A percentile compares a stretch with the other conserved stretches of the same genome.
Evolutionary conservation across 1,140 invertebrate species (phyloP).

Genomic region (Wasmannia auropunctata): DNA sequence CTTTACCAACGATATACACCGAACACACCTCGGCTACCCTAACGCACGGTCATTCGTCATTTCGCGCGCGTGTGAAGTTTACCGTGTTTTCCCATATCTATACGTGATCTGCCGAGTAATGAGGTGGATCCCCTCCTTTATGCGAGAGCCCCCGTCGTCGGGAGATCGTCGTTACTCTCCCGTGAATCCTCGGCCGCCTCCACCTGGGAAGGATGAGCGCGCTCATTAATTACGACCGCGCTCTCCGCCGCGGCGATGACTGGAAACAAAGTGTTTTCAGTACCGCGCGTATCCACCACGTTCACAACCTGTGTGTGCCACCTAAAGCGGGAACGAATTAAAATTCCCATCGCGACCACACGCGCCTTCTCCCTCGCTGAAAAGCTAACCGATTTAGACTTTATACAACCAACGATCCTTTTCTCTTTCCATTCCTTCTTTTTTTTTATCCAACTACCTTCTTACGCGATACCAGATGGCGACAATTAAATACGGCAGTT

Average conservation of each 20-base stretch:
- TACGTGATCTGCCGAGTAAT: slow-evolving; percentile 76
- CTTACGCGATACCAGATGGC: background rate
- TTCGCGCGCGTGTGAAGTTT: slow-evolving; percentile 66
- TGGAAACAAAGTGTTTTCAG: slow-evolving; percentile 74
- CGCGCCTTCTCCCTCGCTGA: background rate
- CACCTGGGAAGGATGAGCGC: slow-evolving; percentile 76
- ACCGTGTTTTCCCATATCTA: slow-evolving; percentile 72
- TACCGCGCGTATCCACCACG: slow-evolving; percentile 12
- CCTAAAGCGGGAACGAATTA: slow-evolving; percentile 60
- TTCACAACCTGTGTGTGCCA: slow-evolving; percentile 1
- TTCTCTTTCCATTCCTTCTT: background rate
- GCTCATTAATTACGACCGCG: slow-evolving; percentile 76
- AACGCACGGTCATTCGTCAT: slow-evolving; percentile 54
- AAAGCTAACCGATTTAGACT: background rate
- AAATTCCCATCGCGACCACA: slow-evolving; percentile 70
- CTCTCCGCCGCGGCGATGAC: slow-evolving; percentile 67
- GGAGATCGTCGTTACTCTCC: slow-evolving; percentile 78
- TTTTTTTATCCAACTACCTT: slow-evolving; percentile 11
- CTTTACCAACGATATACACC: slow-evolving; percentile 37
- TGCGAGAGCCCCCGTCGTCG: slow-evolving; percentile 69
- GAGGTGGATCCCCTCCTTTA: slow-evolving; percentile 75
- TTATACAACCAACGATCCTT: background rate
- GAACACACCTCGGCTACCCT: slow-evolving; percentile 61
- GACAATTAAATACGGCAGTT: background rate
- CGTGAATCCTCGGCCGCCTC: slow-evolving; percentile 75